Evolutionary conservation across 2,888 invertebrate species (phyloP), one percentile per base, ranked within the genome.

Genomic region (Ashinkailepas kermadecensis): DNA sequence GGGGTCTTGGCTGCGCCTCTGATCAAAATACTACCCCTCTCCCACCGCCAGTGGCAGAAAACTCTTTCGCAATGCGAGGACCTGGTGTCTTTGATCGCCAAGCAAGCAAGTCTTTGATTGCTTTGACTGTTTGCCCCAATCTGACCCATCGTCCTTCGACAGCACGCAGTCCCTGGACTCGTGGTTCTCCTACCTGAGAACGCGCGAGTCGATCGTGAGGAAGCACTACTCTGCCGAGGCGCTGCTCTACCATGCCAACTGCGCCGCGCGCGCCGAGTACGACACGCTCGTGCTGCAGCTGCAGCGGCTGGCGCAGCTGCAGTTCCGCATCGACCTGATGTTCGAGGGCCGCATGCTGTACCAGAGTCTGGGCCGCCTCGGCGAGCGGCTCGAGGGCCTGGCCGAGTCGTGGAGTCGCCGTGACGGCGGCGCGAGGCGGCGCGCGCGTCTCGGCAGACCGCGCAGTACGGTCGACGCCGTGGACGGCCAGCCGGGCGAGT

Each of bases 131-230:
- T 4, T 39, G 39, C 4, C 4, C 39, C 39, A 39, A 39, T 39
- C 39, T 39, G 39, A 39, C 39, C 39, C 39, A 4, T 4, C 39
- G 39, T 4, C 39, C 39, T 81, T 83, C 87, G 87, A 82, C 89
- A 93, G 93, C 88, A 91, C 95, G 82, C 91, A 93, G 84, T 93
- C 95, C n/a, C 89, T 96, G 85, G 95, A 95, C 86, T 95, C 95
- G 62, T 96, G 96, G 95, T 91, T 95, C 84, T 93, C 94, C 82
- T 95, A 95, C 87, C 90, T 96, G 81, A 91, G 94, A 84, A 94
- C 95, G 21, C 91, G 95, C 84, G 95, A 95, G 87, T 92, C 93
- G 25, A 91, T 95, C 25, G 89, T 95, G 81, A 91, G 91, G 74
- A 94, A 93, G 86, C 94, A 95, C 87, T 96, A 95, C 88, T 91